phyloP scores from a whole-genome alignment of 1,140 invertebrate species.

The Listronotus bonariensis region DNA sequence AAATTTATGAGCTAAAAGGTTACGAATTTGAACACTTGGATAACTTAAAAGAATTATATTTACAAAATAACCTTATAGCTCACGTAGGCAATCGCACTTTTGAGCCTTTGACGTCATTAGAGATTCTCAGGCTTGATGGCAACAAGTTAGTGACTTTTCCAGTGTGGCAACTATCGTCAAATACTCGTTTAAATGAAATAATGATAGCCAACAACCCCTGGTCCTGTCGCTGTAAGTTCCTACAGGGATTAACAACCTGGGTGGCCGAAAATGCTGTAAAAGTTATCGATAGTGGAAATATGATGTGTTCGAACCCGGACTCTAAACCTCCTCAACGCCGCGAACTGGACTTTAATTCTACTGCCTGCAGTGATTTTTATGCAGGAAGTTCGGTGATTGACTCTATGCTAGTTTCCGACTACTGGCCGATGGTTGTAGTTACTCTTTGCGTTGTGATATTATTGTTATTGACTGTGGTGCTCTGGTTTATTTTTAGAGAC shows the following conservation, averaged over 20 bases:
- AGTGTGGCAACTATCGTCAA: constrained; percentile 79
- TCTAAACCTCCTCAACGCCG: constrained; percentile 71
- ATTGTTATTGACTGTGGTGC: constrained; percentile 71
- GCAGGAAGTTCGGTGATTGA: constrained; percentile 81
- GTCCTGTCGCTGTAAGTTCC: constrained; percentile 88
- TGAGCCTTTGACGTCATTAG: constrained; percentile 73
- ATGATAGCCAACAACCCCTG: constrained; percentile 81
- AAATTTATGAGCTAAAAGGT: constrained; percentile 77
- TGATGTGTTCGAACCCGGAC: constrained; percentile 81
- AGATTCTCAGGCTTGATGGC: constrained; percentile 81
- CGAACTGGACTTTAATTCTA: constrained; percentile 79
- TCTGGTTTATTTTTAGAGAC: constrained; percentile 83
- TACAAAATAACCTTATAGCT: constrained; percentile 83
- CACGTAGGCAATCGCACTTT: constrained; percentile 83
- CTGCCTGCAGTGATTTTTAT: constrained; percentile 81
- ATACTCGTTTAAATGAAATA: constrained; percentile 71
- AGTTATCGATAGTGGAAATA: constrained; percentile 74
- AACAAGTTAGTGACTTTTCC: constrained; percentile 81
- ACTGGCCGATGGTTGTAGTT: constrained; percentile 81
- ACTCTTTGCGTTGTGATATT: constrained; percentile 75
- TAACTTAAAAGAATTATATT: constrained; percentile 79
- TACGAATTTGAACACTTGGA: constrained; percentile 88
- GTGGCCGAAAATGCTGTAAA: constrained; percentile 80
- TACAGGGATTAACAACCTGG: constrained; percentile 84
- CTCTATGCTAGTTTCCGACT: constrained; percentile 81